phyloP scores from a whole-genome alignment of 2,888 invertebrate species.

The Prionchulus punctatus region DNA sequence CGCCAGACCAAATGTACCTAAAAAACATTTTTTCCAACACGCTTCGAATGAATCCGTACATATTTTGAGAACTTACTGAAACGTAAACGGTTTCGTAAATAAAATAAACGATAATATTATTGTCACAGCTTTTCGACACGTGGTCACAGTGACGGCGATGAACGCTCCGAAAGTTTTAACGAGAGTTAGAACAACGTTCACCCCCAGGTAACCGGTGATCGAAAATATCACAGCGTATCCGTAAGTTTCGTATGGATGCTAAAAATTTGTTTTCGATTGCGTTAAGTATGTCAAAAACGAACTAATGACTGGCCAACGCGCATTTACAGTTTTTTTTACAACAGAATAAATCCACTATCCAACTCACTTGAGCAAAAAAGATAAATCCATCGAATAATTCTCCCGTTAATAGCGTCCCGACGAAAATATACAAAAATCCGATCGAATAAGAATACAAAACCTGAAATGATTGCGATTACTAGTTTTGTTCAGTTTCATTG shows the following conservation, averaged over 20 bases:
- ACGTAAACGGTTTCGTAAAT: conserved; percentile 80
- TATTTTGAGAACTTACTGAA: conserved; percentile 51
- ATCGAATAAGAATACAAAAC: conserved; percentile 74
- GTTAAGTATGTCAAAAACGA: not conserved
- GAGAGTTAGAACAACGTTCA: conserved; percentile 75
- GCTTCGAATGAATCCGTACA: not conserved
- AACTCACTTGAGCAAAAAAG: conserved; percentile 57
- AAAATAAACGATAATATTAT: conserved; percentile 78
- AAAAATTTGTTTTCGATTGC: too few species aligned
- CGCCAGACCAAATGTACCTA: conserved; percentile 76
- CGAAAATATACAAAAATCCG: conserved; percentile 62
- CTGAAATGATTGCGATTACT: too few species aligned
- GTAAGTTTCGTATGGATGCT: conserved; percentile 52
- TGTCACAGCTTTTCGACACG: conserved; percentile 60
- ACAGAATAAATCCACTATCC: not conserved
- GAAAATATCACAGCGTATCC: conserved; percentile 70
- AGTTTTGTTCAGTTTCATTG: too few species aligned
- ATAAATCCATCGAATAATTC: conserved; percentile 54
- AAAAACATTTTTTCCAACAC: conserved; percentile 28
- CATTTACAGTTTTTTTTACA: not conserved
- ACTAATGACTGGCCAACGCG: not conserved
- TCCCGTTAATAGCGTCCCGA: conserved; percentile 54
- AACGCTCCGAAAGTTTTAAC: conserved; percentile 78
- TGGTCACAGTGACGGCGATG: conserved; percentile 59
- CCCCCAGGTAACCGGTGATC: conserved; percentile 72